Evolutionary conservation across 2,113 vertebrate species (phyloP).

Genomic region (Vanacampus margaritifer): DNA sequence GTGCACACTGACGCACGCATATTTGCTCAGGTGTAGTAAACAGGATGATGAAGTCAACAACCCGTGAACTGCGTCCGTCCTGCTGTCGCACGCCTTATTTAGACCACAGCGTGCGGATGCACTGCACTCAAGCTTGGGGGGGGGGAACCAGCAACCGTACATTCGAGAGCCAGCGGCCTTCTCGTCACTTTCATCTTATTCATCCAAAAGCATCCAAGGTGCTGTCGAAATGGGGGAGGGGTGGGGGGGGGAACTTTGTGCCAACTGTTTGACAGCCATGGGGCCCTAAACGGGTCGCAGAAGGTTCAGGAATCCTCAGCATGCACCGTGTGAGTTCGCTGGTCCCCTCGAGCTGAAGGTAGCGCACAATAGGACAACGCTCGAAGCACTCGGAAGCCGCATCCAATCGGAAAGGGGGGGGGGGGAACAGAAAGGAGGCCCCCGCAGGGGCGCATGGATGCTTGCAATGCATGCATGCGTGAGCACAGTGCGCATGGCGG

Average conservation of each 20-base stretch:
- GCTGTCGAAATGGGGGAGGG: background rate
- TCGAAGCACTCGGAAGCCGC: constrained; percentile 6
- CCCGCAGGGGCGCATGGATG: constrained; percentile 23
- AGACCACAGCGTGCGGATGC: constrained; percentile 10
- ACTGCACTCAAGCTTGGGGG: constrained; percentile 1
- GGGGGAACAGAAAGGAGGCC: constrained; percentile 20
- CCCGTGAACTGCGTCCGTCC: constrained; percentile 12
- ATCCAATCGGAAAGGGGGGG: constrained; percentile 15
- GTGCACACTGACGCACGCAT: constrained; percentile 22
- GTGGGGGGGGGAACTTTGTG: no score
- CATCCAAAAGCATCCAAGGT: constrained; percentile 27
- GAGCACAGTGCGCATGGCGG: constrained; percentile 37
- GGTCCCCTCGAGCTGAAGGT: constrained; percentile 26
- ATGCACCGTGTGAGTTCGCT: constrained; percentile 20
- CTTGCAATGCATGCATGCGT: constrained; percentile 23
- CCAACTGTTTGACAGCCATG: constrained; percentile 9
- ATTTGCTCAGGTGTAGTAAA: constrained; percentile 37
- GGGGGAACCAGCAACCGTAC: background rate
- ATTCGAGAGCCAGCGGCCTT: constrained; percentile 40
- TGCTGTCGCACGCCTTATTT: constrained; percentile 21
- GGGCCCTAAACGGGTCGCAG: constrained; percentile 32
- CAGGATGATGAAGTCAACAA: constrained; percentile 20
- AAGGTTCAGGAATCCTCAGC: constrained; percentile 28
- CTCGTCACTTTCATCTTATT: constrained; percentile 43
- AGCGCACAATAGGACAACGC: constrained; percentile 20